Evolutionary conservation across 2,113 vertebrate genomes (phyloP), one percentile per base, ranked within the genome.

Genomic region (Hirundichthys speculiger): DNA sequence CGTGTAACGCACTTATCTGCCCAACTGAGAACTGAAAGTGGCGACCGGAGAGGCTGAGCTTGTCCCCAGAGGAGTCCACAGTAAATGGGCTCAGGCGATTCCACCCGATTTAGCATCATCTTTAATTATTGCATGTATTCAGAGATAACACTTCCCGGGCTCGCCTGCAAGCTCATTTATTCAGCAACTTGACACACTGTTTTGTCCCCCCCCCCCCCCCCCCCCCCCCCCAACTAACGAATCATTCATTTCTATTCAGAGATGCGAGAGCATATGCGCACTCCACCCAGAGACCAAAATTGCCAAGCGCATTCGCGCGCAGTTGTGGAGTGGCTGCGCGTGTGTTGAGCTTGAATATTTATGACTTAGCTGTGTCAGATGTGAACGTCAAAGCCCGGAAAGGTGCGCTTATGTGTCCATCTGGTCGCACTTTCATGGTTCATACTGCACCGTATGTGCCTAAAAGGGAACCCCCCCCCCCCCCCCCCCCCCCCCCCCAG

Each of bases 361-460:
- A 91, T 91, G 87, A 71, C 40, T 47, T 71, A 61, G 49, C 73
- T 25, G 64, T 50, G 69, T 50, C 64, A 60, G 64, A 86, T 65
- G 75, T 60, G 79, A 61, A 81, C 84, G 87, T 86, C 86, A 85
- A 64, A 88, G 58, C 52, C 64, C 70, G 84, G 88, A 88, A 90
- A 90, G 84, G 88, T 89, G 84, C 55, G 83, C 79, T 69, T 64
- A 77, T 82, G 83, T 80, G 77, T 69, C 86, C 92, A 92, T 91
- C 88, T 92, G 92, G 82, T 88, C 73, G 85, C 87, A 86, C 80
- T 92, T 92, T 91, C 86, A 90, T 82, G 83, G 73, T 66, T 75
- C 76, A 88, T 88, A 79, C 67, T 39, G 67, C 42, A 70, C 75
- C 77, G 49, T 86, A 80, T 90, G 88, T 65, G 79, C 71, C 72